Percentiles rank a stretch among this genome's conserved stretches.
phyloP scores from a whole-genome alignment of 2,888 invertebrate species.

The Athripsodes cinereus region DNA sequence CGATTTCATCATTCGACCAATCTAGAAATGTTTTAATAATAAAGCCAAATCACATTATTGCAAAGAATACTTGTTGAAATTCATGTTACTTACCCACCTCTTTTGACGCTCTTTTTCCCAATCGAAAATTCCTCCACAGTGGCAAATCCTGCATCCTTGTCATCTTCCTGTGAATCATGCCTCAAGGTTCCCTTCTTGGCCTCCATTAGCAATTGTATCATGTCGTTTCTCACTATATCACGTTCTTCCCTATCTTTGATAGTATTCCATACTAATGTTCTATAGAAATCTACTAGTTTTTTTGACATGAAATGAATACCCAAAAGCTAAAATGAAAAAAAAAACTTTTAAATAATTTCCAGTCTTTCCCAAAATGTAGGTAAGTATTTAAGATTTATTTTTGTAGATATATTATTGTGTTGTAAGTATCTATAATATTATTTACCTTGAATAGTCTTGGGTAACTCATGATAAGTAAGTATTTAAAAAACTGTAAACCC shows the following conservation, averaged over 20 bases:
- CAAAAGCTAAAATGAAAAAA: slow-evolving; percentile 4
- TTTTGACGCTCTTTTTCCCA: slow-evolving; percentile 33
- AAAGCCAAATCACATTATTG: background rate
- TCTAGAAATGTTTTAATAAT: slow-evolving; percentile 20
- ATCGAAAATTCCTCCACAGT: slow-evolving; percentile 40
- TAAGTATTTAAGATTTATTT: too few species aligned
- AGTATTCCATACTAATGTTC: slow-evolving; percentile 35
- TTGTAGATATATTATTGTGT: too few species aligned
- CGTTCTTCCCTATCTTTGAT: too few species aligned
- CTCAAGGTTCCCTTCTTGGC: slow-evolving; percentile 32
- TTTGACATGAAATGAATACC: slow-evolving; percentile 24
- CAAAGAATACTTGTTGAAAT: background rate
- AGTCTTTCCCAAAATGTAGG: too few species aligned
- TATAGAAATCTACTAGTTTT: background rate
- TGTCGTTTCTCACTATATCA: slow-evolving; percentile 42
- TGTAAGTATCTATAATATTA: too few species aligned
- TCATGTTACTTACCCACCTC: slow-evolving; percentile 31
- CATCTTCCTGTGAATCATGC: slow-evolving; percentile 27
- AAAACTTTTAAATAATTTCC: background rate
- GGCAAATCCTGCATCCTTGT: slow-evolving; percentile 38
- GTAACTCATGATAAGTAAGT: background rate
- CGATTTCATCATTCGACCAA: slow-evolving; percentile 34
- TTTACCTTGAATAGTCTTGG: slow-evolving; percentile 9
- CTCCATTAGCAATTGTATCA: slow-evolving; percentile 52
- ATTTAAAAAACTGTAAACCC: slow-evolving; percentile 5